These are phyloP conservation scores for Patella ulyssiponensis DNA, from an alignment of 2,888 invertebrate genomes.

Conservation along the genomic window DNA sequence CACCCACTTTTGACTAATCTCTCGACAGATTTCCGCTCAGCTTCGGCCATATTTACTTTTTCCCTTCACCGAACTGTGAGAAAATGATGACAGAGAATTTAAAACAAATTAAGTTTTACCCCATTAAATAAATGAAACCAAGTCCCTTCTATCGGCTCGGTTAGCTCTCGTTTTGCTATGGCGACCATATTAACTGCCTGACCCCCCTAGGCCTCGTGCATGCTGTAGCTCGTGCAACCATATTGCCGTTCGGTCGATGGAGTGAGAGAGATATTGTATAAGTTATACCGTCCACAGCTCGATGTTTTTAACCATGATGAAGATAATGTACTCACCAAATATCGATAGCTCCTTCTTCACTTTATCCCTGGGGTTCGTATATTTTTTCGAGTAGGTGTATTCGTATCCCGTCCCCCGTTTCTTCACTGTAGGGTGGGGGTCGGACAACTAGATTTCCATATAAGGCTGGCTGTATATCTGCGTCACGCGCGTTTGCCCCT, in stretches of 20 bases:
- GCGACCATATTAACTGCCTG: constrained; percentile 12
- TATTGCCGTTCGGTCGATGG: constrained; percentile 4
- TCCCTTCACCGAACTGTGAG: too few relatives aligned
- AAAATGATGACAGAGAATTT: not conserved
- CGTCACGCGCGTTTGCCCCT: constrained; percentile 50
- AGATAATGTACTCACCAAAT: constrained; percentile 29
- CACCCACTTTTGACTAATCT: too few relatives aligned
- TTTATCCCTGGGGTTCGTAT: constrained; percentile 12
- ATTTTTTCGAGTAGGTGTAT: constrained; percentile 24
- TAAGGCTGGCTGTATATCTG: constrained; percentile 49
- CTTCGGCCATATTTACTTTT: too few relatives aligned
- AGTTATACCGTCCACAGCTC: not conserved
- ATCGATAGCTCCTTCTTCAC: not conserved
- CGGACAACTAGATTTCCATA: constrained; percentile 52
- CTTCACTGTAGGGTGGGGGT: constrained; percentile 55
- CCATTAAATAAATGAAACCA: not conserved
- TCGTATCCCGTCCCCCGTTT: constrained; percentile 49
- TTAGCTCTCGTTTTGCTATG: constrained; percentile 6
- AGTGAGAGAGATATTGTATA: too few relatives aligned
- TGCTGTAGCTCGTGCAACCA: constrained; percentile 3
- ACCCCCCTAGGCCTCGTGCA: constrained; percentile 13
- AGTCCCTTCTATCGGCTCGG: not conserved
- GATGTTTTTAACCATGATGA: constrained; percentile 15
- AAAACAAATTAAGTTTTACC: not conserved
- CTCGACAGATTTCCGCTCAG: too few relatives aligned